Conservation (phyloP, 2,888 invertebrate species). For the Oscheius myriophilus region DNA sequence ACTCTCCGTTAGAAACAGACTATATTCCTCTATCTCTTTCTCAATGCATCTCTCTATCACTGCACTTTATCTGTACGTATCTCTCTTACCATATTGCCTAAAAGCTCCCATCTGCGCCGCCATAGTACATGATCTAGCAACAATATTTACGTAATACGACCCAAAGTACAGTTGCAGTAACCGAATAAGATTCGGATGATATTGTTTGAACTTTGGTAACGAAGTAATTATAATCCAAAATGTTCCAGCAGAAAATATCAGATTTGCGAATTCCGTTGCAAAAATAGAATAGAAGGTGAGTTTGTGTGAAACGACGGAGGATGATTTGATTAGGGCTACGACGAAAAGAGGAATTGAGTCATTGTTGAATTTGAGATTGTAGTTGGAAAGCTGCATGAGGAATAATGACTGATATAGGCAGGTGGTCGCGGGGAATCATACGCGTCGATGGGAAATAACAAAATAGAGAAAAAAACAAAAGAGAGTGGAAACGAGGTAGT, state of each 20-base stretch:
- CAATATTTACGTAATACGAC: conserved; percentile 10
- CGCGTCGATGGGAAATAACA: not conserved
- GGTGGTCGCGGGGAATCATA: not conserved
- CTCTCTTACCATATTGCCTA: not conserved
- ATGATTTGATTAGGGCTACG: conserved; percentile 5
- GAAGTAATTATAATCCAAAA: not conserved
- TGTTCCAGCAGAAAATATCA: not conserved
- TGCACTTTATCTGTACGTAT: not conserved
- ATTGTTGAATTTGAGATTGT: conserved; percentile 1
- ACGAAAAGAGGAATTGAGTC: conserved; percentile 5
- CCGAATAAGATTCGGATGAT: conserved; percentile 17
- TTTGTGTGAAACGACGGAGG: not conserved
- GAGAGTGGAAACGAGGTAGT: not conserved
- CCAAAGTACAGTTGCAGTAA: conserved; percentile 14
- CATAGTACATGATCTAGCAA: not conserved
- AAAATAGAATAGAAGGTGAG: conserved; percentile 7
- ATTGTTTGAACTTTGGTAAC: conserved; percentile 10
- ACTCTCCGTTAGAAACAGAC: too few species aligned
- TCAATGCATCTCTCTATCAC: not conserved
- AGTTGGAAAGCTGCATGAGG: conserved; percentile 8
- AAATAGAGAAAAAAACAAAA: not conserved
- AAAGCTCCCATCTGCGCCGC: not conserved
- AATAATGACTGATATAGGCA: not conserved
- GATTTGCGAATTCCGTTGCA: conserved; percentile 1
- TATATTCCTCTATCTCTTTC: conserved; percentile 7